A percentile compares a stretch with the other conserved stretches of the same genome.
These are phyloP conservation scores for Tyrophagus putrescentiae DNA, from an alignment of 1,140 invertebrate genomes.

Conservation along the genomic window DNA sequence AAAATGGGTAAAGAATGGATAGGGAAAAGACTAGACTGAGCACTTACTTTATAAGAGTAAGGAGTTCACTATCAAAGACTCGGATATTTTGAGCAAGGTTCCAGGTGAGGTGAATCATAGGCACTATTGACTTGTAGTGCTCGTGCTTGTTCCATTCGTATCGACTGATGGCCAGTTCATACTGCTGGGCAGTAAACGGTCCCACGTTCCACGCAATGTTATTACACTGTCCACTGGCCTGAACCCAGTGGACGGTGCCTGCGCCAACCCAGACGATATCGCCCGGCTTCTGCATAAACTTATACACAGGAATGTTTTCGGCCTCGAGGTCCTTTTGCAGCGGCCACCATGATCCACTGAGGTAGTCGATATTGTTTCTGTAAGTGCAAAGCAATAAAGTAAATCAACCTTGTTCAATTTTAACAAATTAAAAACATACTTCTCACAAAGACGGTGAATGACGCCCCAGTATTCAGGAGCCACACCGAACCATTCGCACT, in stretches of 20 bases:
- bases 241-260: conserved; percentile 94
- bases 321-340: conserved; percentile 81
- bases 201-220: conserved; percentile 99
- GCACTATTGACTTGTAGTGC: conserved; percentile 93
- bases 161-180: conserved; percentile 81
- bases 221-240: conserved; percentile 61
- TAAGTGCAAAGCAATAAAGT: conserved; percentile 27
- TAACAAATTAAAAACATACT: conserved; percentile 37
- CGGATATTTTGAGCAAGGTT: conserved; percentile 93
- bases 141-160: conserved; percentile 99
- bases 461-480: conserved; percentile 96
- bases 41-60: conserved; percentile 28
- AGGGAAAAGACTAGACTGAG: background rate
- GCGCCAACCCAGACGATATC: conserved; percentile 98
- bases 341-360: conserved; percentile 99
- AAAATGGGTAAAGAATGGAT: conserved; percentile 17
- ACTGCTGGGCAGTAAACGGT: conserved; percentile 85
- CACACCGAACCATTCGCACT: conserved; percentile 94
- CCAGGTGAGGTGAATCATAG: conserved; percentile 96
- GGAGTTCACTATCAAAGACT: conserved; percentile 41
- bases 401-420: background rate
- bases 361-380: conserved; percentile 79
- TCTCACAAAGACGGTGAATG: conserved; percentile 78
- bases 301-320: conserved; percentile 89
- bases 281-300: conserved; percentile 92